phyloP scores from a whole-genome alignment of 2,797 vertebrate genomes.

The Typhlichthys eigenmanni region DNA sequence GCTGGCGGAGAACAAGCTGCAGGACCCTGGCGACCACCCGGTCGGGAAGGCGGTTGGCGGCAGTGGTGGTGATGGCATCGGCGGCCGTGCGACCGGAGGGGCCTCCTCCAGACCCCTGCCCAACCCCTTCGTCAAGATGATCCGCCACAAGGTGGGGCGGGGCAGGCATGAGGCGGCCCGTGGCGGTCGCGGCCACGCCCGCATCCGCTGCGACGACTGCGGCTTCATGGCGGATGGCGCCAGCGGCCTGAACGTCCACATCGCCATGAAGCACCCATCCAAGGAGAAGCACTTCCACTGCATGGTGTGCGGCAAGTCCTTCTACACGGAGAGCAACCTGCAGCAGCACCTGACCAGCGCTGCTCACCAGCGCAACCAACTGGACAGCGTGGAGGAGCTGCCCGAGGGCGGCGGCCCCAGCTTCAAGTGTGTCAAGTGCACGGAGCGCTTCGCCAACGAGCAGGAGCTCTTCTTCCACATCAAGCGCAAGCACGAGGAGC shows the following conservation, averaged over 20 bases:
- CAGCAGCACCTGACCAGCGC: constrained; percentile 96
- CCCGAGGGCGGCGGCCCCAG: constrained; percentile 88
- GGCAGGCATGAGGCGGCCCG: constrained; percentile 20
- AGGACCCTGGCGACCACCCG: constrained; percentile 57
- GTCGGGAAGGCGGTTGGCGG: constrained; percentile 45
- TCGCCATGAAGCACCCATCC: constrained; percentile 97
- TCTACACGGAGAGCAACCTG: constrained; percentile 96
- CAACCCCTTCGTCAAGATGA: constrained; percentile 43
- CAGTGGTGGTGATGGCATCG: constrained; percentile 12
- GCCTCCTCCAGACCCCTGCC: constrained; percentile 24
- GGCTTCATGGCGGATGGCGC: constrained; percentile 96
- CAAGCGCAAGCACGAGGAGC: constrained; percentile 96
- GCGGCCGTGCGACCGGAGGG: constrained; percentile 54
- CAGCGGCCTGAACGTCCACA: constrained; percentile 96
- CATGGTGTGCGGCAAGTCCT: constrained; percentile 95
- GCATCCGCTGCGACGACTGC: constrained; percentile 94
- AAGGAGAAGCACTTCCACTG: constrained; percentile 98
- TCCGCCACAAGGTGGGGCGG: constrained; percentile 50
- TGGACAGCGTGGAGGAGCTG: constrained; percentile 92
- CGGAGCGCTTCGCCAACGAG: constrained; percentile 90
- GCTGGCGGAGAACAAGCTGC: constrained; percentile 72
- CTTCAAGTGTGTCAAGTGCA: constrained; percentile 97
- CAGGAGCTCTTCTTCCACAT: constrained; percentile 95
- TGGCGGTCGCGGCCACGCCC: constrained; percentile 59
- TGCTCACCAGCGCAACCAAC: constrained; percentile 90